Evolutionary conservation across 2,888 invertebrate genomes (phyloP).

Genomic region (Noctuana brunneofusca): DNA sequence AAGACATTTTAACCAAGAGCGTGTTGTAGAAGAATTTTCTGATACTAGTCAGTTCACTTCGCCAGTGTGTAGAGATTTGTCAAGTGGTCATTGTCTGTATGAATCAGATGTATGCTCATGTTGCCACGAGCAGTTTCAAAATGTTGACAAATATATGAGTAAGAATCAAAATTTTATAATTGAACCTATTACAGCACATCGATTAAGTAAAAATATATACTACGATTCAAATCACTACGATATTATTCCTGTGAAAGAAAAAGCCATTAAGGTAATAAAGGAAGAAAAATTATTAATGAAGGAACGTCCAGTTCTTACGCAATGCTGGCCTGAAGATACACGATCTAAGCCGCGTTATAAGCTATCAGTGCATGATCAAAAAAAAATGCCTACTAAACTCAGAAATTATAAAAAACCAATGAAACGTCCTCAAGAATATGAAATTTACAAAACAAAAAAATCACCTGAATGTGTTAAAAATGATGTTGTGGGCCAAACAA

Average conservation of each 20-base stretch:
- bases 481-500: conserved; percentile 36
- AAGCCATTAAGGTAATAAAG: conserved; percentile 46
- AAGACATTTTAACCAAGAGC: conserved; percentile 56
- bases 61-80: conserved; percentile 60
- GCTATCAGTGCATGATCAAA: conserved; percentile 44
- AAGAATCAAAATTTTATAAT: conserved; percentile 36
- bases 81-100: conserved; percentile 29
- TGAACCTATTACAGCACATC: conserved; percentile 34
- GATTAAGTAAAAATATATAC: conserved; percentile 46
- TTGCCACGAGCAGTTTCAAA: conserved; percentile 58
- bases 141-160: conserved; percentile 54
- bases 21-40: conserved; percentile 48
- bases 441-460: conserved; percentile 15
- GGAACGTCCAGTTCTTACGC: conserved; percentile 42
- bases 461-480: conserved; percentile 5
- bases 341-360: conserved; percentile 44
- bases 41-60: conserved; percentile 58
- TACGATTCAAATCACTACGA: conserved; percentile 69
- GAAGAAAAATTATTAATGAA: conserved; percentile 44
- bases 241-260: conserved; percentile 67
- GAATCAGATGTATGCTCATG: conserved; percentile 64
- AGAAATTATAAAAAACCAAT: conserved; percentile 32
- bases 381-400: conserved; percentile 31
- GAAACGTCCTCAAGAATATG: conserved; percentile 11
- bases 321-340: conserved; percentile 48